Evolutionary conservation across 2,888 invertebrate genomes (phyloP).

Genomic region (Stenchaetothrips biformis): DNA sequence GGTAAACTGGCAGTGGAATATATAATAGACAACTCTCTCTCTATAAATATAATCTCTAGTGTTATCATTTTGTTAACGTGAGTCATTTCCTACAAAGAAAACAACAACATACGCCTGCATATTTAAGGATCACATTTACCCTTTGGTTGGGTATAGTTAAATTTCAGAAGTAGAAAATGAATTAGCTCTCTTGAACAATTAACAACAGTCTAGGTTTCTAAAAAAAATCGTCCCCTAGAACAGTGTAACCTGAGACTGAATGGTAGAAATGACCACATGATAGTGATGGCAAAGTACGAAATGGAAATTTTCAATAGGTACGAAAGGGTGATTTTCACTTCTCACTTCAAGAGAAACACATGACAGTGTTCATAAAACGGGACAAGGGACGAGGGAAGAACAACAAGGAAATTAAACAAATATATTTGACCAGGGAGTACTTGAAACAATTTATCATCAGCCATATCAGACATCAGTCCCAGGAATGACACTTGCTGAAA

Average conservation of each 20-base stretch:
- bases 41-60: background rate
- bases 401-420: too few species aligned
- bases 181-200: too few species aligned
- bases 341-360: background rate
- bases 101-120: too few species aligned
- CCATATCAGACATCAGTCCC: background rate
- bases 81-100: background rate
- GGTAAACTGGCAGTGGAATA: constrained; percentile 18
- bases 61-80: background rate
- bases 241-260: background rate
- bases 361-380: too few species aligned
- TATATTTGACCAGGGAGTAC: background rate
- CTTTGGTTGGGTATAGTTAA: too few species aligned
- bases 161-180: too few species aligned
- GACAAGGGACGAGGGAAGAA: too few species aligned
- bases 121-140: too few species aligned
- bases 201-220: too few species aligned
- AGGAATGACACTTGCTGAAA: background rate
- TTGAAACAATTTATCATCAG: background rate
- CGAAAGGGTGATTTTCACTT: background rate
- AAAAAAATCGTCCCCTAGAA: too few species aligned
- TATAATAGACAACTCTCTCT: background rate
- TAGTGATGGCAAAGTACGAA: background rate
- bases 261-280: background rate
- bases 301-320: background rate